These are phyloP conservation scores for Pelobates cultripes DNA, from an alignment of 2,797 vertebrate genomes.

Conservation along the genomic window DNA sequence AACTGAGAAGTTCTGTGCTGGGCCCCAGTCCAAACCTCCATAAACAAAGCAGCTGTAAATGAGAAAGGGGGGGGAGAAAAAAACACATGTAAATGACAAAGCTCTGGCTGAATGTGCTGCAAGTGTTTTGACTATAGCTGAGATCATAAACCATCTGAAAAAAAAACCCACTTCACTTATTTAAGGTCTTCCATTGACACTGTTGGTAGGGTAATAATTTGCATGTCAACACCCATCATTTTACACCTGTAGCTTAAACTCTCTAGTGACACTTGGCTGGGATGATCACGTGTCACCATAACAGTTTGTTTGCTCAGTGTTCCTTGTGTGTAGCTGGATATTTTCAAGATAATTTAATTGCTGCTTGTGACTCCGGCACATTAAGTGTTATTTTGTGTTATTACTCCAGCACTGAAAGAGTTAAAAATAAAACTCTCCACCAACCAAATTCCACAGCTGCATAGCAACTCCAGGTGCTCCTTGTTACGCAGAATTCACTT, in stretches of 20 bases:
- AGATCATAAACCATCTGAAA: conserved; percentile 16
- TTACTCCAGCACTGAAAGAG: no score
- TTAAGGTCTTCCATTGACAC: background rate
- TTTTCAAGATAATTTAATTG: no score
- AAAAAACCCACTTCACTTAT: background rate
- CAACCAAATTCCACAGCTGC: no score
- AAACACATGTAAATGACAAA: conserved; percentile 24
- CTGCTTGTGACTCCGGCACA: no score
- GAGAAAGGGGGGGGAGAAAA: conserved; percentile 25
- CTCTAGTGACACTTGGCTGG: no score
- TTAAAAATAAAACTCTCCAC: no score
- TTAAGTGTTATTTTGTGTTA: no score
- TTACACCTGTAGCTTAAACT: conserved; percentile 4
- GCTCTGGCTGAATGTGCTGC: background rate
- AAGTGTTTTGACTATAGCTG: conserved; percentile 12
- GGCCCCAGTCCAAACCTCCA: conserved; percentile 64
- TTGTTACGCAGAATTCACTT: no score
- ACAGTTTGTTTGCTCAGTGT: no score
- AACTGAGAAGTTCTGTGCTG: conserved; percentile 42
- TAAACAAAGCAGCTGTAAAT: conserved; percentile 62
- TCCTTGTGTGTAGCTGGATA: no score
- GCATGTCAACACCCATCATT: conserved; percentile 23
- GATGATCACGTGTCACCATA: no score
- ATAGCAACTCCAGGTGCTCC: no score
- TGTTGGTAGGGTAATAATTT: conserved; percentile 2